Percentiles rank a stretch among this genome's conserved stretches.
These are phyloP conservation scores for Pristionchus mayeri DNA, from an alignment of 2,888 invertebrate species.

Conservation along the genomic window DNA sequence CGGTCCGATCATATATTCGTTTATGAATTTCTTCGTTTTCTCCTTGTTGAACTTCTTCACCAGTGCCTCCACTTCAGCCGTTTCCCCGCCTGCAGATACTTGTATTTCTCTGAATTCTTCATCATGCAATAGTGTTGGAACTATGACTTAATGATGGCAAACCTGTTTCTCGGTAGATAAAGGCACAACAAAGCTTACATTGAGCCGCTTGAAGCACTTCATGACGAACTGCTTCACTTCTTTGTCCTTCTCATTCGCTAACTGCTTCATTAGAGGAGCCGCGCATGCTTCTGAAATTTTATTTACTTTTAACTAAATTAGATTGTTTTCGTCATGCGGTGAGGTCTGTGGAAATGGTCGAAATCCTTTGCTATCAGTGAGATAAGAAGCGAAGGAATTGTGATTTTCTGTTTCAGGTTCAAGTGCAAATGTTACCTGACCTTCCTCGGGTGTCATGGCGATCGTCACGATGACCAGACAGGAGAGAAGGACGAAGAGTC, in stretches of 20 bases:
- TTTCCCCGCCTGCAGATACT: slow-evolving; percentile 14
- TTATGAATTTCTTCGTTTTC: background rate
- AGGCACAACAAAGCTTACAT: background rate
- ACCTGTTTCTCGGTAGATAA: no score
- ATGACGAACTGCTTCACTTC: slow-evolving; percentile 20
- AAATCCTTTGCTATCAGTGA: no score
- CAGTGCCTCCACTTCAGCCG: background rate
- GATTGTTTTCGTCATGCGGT: no score
- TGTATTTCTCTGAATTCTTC: background rate
- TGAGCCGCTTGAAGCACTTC: slow-evolving; percentile 6
- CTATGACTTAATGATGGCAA: no score
- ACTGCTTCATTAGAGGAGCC: background rate
- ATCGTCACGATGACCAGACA: background rate
- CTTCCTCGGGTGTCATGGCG: slow-evolving; percentile 17
- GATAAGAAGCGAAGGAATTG: no score
- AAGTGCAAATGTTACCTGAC: background rate
- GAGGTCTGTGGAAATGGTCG: no score
- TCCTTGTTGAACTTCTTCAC: slow-evolving; percentile 18
- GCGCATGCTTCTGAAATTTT: slow-evolving; percentile 22
- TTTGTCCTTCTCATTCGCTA: background rate
- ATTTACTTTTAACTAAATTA: no score
- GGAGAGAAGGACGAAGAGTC: background rate
- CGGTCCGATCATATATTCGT: slow-evolving; percentile 25
- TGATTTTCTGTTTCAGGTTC: background rate
- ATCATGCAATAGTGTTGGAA: no score